These are phyloP conservation scores for Lepus oiostolus DNA, from an alignment of 2,797 vertebrate species.

Conservation along the genomic window DNA sequence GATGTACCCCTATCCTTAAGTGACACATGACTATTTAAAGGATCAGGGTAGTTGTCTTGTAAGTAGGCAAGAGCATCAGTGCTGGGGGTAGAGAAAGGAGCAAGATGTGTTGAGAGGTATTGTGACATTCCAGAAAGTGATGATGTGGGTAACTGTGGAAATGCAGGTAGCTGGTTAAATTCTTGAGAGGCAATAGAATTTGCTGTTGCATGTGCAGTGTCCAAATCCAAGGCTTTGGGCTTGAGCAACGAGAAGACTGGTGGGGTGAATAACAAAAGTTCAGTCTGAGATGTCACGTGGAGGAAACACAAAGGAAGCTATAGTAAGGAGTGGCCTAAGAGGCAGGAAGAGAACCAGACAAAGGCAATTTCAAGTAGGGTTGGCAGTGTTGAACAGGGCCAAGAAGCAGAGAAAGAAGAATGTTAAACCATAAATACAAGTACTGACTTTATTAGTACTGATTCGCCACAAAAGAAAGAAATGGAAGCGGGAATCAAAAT, in stretches of 20 bases:
- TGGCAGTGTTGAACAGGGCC: background rate
- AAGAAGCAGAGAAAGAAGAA: background rate
- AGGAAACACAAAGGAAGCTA: slow-evolving; percentile 38
- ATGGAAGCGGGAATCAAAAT: background rate
- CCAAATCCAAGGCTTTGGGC: background rate
- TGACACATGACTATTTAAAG: slow-evolving; percentile 10
- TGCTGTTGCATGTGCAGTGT: background rate
- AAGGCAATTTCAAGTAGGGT: background rate
- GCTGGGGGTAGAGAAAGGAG: background rate
- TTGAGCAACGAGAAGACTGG: background rate
- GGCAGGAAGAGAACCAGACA: background rate
- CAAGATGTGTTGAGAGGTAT: background rate
- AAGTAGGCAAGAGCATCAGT: background rate
- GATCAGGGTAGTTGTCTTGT: background rate
- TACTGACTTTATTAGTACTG: background rate
- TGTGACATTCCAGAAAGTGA: background rate
- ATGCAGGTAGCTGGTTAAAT: background rate
- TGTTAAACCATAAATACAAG: background rate
- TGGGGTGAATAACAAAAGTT: background rate
- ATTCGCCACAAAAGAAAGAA: background rate
- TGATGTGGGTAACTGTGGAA: background rate
- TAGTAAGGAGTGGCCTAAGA: background rate
- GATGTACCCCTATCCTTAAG: background rate
- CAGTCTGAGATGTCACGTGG: background rate
- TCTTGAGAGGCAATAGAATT: slow-evolving; percentile 2